Conservation (phyloP, 2,113 vertebrate species). For the Gracilinanus agilis region DNA sequence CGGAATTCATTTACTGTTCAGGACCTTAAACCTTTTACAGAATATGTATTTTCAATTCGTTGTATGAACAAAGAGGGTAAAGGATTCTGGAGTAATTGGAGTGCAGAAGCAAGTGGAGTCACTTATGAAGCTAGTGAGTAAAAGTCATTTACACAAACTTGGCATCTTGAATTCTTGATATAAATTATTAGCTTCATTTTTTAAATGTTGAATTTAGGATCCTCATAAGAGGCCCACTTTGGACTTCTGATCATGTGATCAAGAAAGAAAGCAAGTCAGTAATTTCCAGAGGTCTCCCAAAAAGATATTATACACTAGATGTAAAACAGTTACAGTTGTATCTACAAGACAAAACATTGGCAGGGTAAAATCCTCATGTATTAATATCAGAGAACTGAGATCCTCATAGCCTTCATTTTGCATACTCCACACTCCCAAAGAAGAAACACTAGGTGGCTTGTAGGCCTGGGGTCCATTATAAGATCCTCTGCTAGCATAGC, state of each 20-base stretch:
- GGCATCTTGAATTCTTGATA: background rate
- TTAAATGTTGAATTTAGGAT: background rate
- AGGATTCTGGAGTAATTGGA: slow-evolving; percentile 96
- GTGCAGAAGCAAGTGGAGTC: slow-evolving; percentile 78
- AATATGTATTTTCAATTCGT: slow-evolving; percentile 88
- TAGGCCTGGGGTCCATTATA: background rate
- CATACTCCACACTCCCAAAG: background rate
- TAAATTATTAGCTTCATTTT: background rate
- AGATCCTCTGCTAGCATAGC: background rate
- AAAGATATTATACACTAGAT: background rate
- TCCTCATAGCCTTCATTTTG: background rate
- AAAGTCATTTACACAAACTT: background rate
- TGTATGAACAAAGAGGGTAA: slow-evolving; percentile 80
- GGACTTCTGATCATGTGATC: background rate
- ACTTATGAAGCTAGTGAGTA: slow-evolving; percentile 92
- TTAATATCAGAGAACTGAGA: background rate
- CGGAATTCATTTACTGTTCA: slow-evolving; percentile 91
- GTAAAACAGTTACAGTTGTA: background rate
- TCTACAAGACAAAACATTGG: background rate
- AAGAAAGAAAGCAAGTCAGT: background rate
- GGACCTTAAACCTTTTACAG: slow-evolving; percentile 87
- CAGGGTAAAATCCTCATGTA: background rate
- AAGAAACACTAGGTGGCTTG: background rate
- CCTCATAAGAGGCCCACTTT: background rate
- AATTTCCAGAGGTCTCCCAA: background rate